Conservation (phyloP, 1,140 invertebrate species). For the Lepidurus apus region DNA sequence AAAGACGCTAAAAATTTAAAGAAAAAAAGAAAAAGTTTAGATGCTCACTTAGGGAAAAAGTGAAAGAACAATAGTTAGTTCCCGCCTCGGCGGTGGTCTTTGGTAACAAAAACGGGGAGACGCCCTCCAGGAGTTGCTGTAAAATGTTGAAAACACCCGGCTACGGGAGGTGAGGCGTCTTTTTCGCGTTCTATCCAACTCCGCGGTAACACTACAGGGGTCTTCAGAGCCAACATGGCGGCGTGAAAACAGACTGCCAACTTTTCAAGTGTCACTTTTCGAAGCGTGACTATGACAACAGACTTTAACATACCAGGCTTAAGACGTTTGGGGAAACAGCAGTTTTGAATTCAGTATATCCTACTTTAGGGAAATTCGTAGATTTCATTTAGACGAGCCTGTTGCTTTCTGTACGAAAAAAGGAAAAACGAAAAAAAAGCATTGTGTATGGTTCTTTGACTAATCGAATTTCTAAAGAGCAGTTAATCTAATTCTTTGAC, state of each 20-base stretch:
- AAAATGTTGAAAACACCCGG: background rate
- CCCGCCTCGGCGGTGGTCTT: constrained; percentile 12
- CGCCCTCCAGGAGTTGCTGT: background rate
- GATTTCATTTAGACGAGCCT: too few species aligned
- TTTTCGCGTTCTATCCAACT: constrained; percentile 4
- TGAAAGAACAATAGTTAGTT: background rate
- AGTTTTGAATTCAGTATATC: too few species aligned
- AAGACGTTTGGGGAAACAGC: too few species aligned
- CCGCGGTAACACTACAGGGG: constrained; percentile 22
- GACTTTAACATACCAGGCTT: too few species aligned
- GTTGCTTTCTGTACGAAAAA: too few species aligned
- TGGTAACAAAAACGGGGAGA: background rate
- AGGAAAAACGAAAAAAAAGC: too few species aligned
- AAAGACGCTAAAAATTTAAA: background rate
- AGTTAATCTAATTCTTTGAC: background rate
- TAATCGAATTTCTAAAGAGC: background rate
- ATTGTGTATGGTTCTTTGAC: constrained; percentile 16
- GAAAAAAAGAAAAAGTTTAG: background rate
- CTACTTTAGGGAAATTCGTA: too few species aligned
- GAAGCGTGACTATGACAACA: constrained; percentile 11
- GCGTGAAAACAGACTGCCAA: background rate
- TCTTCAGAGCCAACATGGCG: constrained; percentile 21
- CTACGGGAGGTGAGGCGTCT: background rate
- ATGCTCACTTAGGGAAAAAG: background rate
- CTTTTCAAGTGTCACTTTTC: constrained; percentile 5